phyloP scores from a whole-genome alignment of 2,113 vertebrate species.

The Monopterus albus region DNA sequence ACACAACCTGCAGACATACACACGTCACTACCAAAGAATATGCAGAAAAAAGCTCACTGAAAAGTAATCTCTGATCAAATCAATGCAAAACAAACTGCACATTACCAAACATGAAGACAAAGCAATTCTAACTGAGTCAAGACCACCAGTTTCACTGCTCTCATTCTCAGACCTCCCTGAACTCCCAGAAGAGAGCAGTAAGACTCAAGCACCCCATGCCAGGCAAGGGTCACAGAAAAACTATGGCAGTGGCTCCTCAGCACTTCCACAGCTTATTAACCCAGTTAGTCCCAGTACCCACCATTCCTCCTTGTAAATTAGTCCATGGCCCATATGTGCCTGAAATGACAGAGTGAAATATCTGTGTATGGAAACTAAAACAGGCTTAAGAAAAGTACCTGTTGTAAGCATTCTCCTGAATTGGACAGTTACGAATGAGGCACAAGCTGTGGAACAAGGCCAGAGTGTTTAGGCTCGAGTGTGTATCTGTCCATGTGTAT shows the following conservation, averaged over 20 bases:
- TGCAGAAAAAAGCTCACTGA: neutral
- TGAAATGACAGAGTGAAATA: constrained; percentile 43
- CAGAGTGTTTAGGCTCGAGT: constrained; percentile 28
- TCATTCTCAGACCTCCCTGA: neutral
- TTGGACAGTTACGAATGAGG: constrained; percentile 70
- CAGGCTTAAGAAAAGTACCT: constrained; percentile 37
- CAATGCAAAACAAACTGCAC: too few relatives aligned
- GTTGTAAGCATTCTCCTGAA: constrained; percentile 54
- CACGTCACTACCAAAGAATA: neutral
- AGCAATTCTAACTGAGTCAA: too few relatives aligned
- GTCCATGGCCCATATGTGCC: constrained; percentile 4
- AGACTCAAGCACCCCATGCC: constrained; percentile 17
- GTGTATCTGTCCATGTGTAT: constrained; percentile 21
- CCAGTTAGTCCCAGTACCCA: constrained; percentile 49
- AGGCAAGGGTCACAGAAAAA: constrained; percentile 18
- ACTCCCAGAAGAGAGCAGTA: neutral
- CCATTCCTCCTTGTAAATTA: constrained; percentile 49
- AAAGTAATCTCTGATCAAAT: neutral
- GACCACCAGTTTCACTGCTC: accelerated
- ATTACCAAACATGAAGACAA: too few relatives aligned
- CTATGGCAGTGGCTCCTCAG: constrained; percentile 29
- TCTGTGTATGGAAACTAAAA: constrained; percentile 19
- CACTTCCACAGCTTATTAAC: constrained; percentile 58
- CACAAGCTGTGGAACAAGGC: constrained; percentile 53
- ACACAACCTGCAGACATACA: neutral